Base-by-base conservation (phyloP, 2,888 invertebrate genomes). In the Synergus umbraculus region DNA sequence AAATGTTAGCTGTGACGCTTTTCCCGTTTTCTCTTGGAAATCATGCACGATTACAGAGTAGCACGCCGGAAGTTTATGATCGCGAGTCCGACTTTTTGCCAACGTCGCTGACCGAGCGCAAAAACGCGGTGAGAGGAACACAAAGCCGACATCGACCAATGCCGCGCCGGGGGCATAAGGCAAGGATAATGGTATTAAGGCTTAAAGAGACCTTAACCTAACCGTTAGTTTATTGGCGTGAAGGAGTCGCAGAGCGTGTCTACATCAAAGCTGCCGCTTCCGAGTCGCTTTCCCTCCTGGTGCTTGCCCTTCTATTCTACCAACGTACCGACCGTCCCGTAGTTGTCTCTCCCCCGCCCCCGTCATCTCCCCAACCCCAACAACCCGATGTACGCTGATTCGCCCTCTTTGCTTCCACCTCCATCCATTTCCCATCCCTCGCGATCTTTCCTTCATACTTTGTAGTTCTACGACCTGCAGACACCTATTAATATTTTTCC, bases 171-270 rank as follows among this genome's bases (percentile, higher is more conserved):
- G 83, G 83, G 83, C 82, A 81, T 79, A 83, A 85, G 89, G 87
- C 86, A 88, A 88, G 89, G 88, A 89, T 90, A 90, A 91, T 89
- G 88, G 89, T 86, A 90, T 90, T 90, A 90, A 88, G 87, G 88
- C 88, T 89, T 89, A 88, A 90, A 90, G 90, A 89, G 90, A 89
- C 87, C 88, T 89, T 88, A 88, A 88, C 89, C 89, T 90, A 90
- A 90, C 89, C 89, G 89, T 90, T 89, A 90, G 90, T 91, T 91
- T 90, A 91, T 91, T 90, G 90, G 90, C 90, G 91, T 91, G 90
- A 91, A 90, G 90, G 90, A 91, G 90, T 90, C 89, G 87, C 87
- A 84, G 85, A 90, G 91, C 90, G 90, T 90, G 89, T 90, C 89
- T 90, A 91, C 88, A 90, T 91, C 91, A 91, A 91, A 91, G 90